Conservation (phyloP, 2,113 vertebrate species). For the Cottus gobio region DNA sequence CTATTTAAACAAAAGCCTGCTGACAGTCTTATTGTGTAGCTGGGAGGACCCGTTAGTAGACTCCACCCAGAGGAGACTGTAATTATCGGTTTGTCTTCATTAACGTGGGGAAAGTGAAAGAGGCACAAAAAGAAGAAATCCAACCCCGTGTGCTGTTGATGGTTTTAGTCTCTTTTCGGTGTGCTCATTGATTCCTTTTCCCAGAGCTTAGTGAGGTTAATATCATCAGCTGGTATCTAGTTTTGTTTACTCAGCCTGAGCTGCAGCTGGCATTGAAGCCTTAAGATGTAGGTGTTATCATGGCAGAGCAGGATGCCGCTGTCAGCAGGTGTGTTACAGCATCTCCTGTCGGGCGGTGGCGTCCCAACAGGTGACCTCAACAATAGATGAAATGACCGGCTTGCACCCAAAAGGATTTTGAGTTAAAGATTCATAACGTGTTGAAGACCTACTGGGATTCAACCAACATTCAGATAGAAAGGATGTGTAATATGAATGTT, state of each 20-base stretch:
- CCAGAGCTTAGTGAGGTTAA: neutral
- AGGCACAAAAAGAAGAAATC: slow-evolving; percentile 15
- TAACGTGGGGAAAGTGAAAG: slow-evolving; percentile 34
- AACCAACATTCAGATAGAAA: neutral
- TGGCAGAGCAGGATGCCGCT: slow-evolving; percentile 36
- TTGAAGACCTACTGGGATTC: neutral
- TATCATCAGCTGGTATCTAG: slow-evolving; percentile 8
- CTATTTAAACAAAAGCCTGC: slow-evolving; percentile 49
- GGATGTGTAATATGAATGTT: neutral
- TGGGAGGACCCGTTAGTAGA: slow-evolving; percentile 30
- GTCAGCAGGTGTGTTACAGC: slow-evolving; percentile 22
- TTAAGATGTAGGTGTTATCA: slow-evolving; percentile 41
- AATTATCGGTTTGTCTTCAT: slow-evolving; percentile 19
- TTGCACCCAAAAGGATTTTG: slow-evolving; percentile 16
- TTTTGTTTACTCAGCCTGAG: slow-evolving; percentile 21
- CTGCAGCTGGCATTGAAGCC: slow-evolving; percentile 1
- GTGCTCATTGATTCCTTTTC: neutral
- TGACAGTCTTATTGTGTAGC: slow-evolving; percentile 42
- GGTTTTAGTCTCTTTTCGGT: neutral
- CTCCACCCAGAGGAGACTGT: slow-evolving; percentile 16
- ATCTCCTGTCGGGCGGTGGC: slow-evolving; percentile 1
- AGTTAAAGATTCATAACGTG: neutral
- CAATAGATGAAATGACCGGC: slow-evolving; percentile 29
- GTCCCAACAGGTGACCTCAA: slow-evolving; percentile 16
- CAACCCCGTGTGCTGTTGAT: neutral